Percentiles rank a stretch among this genome's conserved stretches.
Evolutionary conservation across 2,888 invertebrate genomes (phyloP).

Genomic region (Neoaliturus tenellus): DNA sequence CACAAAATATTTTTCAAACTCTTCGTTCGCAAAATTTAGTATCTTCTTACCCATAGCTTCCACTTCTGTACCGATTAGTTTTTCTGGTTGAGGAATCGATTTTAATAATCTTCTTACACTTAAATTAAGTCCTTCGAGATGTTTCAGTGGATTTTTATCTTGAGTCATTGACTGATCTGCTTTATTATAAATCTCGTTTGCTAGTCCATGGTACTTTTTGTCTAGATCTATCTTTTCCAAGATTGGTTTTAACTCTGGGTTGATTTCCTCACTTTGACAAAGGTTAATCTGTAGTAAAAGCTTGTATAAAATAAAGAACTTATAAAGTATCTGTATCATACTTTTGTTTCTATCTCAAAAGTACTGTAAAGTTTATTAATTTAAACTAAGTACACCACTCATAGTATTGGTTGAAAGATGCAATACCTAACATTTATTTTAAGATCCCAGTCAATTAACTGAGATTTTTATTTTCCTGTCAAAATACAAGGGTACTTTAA

Average conservation of each 20-base stretch:
- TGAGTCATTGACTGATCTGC: not conserved
- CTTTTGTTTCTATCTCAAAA: not conserved
- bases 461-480: too few relatives aligned
- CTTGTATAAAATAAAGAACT: not conserved
- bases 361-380: too few relatives aligned
- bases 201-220: conserved; percentile 30
- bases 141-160: conserved; percentile 28
- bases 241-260: conserved; percentile 26
- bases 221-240: conserved; percentile 25
- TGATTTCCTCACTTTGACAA: not conserved
- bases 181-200: conserved; percentile 29
- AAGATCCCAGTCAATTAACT: too few relatives aligned
- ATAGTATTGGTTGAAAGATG: too few relatives aligned
- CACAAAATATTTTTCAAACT: conserved; percentile 4
- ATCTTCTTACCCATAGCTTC: conserved; percentile 29
- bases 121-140: not conserved
- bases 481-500: too few relatives aligned
- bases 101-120: conserved; percentile 12
- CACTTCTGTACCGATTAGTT: not conserved
- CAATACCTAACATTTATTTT: too few relatives aligned
- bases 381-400: too few relatives aligned
- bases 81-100: not conserved
- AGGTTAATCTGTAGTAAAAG: not conserved
- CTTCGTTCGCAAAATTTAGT: conserved; percentile 17
- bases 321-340: not conserved